Base-by-base conservation (phyloP, 2,888 invertebrate species). In the Tethea ocularis region DNA sequence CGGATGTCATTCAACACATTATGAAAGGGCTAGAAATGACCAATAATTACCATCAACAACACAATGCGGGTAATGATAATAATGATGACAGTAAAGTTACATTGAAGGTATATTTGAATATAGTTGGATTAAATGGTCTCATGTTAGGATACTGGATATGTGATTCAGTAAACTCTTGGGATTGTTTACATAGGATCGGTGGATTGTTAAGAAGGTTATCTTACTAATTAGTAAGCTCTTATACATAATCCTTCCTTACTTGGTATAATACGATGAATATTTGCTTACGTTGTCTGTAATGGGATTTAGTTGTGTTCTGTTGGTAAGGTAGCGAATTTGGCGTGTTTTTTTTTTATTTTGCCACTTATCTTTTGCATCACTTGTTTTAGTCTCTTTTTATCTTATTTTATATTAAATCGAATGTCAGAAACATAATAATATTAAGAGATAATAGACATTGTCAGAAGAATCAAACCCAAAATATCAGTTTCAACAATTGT, bases 201-300 rank as follows among this genome's bases (percentile, higher is more conserved):
- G 76, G 80, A 82, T 82, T 83, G 83, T 83, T 85, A 82, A 84
- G 80, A 78, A 84, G 86, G 86, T 86, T 89, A 87, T 84, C 83
- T 83, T 79, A 80, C 78, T 86, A 89, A 89, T 91, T 89, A 91
- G 87, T 79, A 82, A 82, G 84, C 86, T 87, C 86, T 87, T 84
- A 85, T 71, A 83, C 77, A 83, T 88, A 89, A 90, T 89, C 87
- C 86, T 73, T 75, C 74, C 75, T 72, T 33, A 83, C 80, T 80
- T 77, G 75, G 67, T 82, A 71, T 83, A 80, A 82, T 82, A 88
- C 82, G 75, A 79, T 81, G 80, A 83, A 84, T 83, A 82, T 83
- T 80, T 76, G 74, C 75, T 73, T 61, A 64, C 65, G 63, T 62
- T 68, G 66, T 62, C 62, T 63, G 60, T 73, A 72, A 75, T 69